Conservation (phyloP, 2,888 invertebrate genomes). For the Spilosoma lubricipeda region DNA sequence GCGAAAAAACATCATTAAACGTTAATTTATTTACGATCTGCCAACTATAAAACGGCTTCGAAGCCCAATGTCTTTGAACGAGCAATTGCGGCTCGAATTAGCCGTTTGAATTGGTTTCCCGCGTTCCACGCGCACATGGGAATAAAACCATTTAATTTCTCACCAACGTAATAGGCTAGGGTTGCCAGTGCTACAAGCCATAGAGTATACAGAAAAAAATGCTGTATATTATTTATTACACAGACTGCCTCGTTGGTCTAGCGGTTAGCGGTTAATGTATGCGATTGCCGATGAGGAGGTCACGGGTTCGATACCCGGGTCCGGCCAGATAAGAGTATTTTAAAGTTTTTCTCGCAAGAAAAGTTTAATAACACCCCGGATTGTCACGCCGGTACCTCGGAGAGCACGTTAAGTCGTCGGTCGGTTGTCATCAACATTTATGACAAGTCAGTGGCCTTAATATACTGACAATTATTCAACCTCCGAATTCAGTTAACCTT, state of each 20-base stretch:
- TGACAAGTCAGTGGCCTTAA: too few species aligned
- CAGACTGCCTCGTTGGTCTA: not conserved
- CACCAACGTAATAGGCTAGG: slow-evolving; percentile 52
- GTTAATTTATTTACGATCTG: slow-evolving; percentile 76
- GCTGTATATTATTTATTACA: not conserved
- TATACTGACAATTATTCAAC: too few species aligned
- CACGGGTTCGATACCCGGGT: too few species aligned
- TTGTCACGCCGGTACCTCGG: too few species aligned
- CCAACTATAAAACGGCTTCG: slow-evolving; percentile 60
- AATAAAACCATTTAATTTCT: slow-evolving; percentile 59
- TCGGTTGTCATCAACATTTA: too few species aligned
- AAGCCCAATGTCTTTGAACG: slow-evolving; percentile 52
- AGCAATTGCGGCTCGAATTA: slow-evolving; percentile 74
- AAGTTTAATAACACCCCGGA: too few species aligned
- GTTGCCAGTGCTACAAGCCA: slow-evolving; percentile 21
- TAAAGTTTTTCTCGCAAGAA: too few species aligned
- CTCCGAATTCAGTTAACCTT: too few species aligned
- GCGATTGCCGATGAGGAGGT: too few species aligned
- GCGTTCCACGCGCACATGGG: slow-evolving; percentile 64
- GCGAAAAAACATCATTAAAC: slow-evolving; percentile 51
- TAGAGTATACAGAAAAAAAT: not conserved
- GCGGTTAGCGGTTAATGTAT: too few species aligned
- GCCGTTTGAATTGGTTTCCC: slow-evolving; percentile 76
- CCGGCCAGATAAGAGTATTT: too few species aligned
- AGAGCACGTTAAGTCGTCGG: too few species aligned